Conservation (phyloP, 2,113 vertebrate genomes). For the Gadus chalcogrammus region DNA sequence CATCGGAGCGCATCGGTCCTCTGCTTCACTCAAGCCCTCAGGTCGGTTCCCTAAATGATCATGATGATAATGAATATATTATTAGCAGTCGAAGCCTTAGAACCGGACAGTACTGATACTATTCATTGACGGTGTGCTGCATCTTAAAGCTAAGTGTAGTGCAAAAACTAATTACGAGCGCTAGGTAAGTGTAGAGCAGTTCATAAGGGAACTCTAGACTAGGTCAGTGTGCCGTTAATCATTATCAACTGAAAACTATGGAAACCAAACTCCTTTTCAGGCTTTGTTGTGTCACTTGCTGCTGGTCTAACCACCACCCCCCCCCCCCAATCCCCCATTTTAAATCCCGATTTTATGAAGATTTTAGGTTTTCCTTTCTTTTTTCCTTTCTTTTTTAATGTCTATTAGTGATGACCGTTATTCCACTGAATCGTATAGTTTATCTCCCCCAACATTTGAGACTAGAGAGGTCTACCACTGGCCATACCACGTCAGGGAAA, state of each 20-base stretch:
- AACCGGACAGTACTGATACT: constrained; percentile 12
- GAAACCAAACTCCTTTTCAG: not conserved
- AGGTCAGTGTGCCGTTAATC: constrained; percentile 17
- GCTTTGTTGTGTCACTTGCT: not conserved
- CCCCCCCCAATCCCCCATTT: constrained; percentile 32
- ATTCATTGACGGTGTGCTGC: constrained; percentile 12
- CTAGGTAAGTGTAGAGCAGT: constrained; percentile 15
- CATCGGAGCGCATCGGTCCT: constrained; percentile 17
- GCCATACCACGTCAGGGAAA: not conserved
- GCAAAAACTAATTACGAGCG: not conserved
- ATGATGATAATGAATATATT: not conserved
- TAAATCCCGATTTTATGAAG: constrained; percentile 55
- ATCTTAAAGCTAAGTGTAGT: not conserved
- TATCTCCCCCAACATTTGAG: constrained; percentile 9
- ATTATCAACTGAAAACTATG: no score
- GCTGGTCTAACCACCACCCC: constrained; percentile 22
- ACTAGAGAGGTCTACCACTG: not conserved
- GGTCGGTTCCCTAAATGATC: constrained; percentile 14
- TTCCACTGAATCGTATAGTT: not conserved
- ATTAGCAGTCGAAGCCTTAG: constrained; percentile 22
- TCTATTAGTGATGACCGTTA: not conserved
- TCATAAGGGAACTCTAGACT: constrained; percentile 5
- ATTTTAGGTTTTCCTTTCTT: constrained; percentile 17
- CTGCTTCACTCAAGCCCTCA: constrained; percentile 23
- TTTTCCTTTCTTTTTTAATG: constrained; percentile 28